phyloP scores from a whole-genome alignment of 2,113 vertebrate species.

The Scomber scombrus region DNA sequence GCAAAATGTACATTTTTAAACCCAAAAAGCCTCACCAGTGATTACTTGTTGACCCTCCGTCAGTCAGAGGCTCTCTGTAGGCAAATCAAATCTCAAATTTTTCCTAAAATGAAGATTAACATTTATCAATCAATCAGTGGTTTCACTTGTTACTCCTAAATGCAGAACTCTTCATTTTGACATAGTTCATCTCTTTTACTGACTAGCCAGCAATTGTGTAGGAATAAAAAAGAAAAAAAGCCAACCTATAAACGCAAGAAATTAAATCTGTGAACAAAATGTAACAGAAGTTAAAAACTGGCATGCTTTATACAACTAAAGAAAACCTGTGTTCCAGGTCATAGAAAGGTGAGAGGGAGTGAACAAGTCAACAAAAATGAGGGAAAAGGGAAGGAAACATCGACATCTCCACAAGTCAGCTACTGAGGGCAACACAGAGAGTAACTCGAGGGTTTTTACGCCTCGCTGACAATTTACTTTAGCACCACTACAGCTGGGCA shows the following conservation, averaged over 20 bases:
- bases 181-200: constrained; percentile 19
- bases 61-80: constrained; percentile 1
- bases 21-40: not conserved
- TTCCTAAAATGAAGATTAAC: not conserved
- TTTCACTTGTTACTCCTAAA: constrained; percentile 18
- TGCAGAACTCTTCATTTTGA: constrained; percentile 6
- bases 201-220: constrained; percentile 31
- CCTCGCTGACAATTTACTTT: constrained; percentile 10
- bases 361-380: constrained; percentile 15
- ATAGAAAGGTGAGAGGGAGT: constrained; percentile 29
- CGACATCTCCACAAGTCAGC: constrained; percentile 25
- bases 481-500: constrained; percentile 4
- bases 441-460: not conserved
- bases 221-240: constrained; percentile 33
- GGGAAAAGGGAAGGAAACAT: constrained; percentile 17
- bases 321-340: constrained; percentile 41
- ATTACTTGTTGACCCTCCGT: not conserved
- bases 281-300: constrained; percentile 67
- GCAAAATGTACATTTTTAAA: constrained; percentile 3
- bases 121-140: constrained; percentile 13
- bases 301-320: constrained; percentile 62
- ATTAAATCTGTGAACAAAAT: constrained; percentile 65
- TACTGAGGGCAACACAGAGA: not conserved
- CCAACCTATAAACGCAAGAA: constrained; percentile 36
- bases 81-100: constrained; percentile 16